These are phyloP conservation scores for Pararge aegeria DNA, from an alignment of 1,140 invertebrate genomes.

Conservation along the genomic window DNA sequence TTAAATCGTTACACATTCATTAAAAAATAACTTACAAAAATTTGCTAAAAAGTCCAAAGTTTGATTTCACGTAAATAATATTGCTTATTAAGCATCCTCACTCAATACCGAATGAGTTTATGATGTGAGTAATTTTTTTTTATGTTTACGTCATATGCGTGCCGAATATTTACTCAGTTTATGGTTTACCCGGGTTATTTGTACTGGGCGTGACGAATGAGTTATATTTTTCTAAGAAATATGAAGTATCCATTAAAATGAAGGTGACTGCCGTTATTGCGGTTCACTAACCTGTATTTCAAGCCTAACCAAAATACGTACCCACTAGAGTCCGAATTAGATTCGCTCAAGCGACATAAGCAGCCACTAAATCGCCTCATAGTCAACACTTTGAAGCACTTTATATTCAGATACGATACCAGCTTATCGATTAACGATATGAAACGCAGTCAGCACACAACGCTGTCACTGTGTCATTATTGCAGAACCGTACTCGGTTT, in stretches of 20 bases:
- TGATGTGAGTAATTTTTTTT: too few species aligned
- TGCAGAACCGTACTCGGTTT: slow-evolving; percentile 56
- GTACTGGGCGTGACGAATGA: background rate
- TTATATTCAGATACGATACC: slow-evolving; percentile 57
- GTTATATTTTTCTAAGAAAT: background rate
- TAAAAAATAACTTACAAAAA: too few species aligned
- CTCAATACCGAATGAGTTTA: too few species aligned
- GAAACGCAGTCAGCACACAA: slow-evolving; percentile 62
- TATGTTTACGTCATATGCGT: too few species aligned
- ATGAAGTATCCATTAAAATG: background rate
- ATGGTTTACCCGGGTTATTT: too few species aligned
- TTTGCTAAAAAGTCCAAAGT: too few species aligned
- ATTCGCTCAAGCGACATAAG: slow-evolving; percentile 33
- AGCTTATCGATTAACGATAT: slow-evolving; percentile 66
- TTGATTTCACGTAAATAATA: too few species aligned
- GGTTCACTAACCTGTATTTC: slow-evolving; percentile 1
- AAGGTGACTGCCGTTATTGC: background rate
- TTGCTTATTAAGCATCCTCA: too few species aligned
- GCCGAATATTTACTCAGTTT: too few species aligned
- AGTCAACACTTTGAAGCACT: slow-evolving; percentile 50
- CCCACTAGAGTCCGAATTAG: slow-evolving; percentile 25
- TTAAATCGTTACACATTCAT: too few species aligned
- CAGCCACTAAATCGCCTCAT: slow-evolving; percentile 33
- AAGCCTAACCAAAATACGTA: slow-evolving; percentile 4
- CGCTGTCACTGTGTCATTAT: slow-evolving; percentile 66